Percentiles rank a stretch among this genome's conserved stretches.
Conservation (phyloP, 2,113 vertebrate species). For the Petromus typicus region DNA sequence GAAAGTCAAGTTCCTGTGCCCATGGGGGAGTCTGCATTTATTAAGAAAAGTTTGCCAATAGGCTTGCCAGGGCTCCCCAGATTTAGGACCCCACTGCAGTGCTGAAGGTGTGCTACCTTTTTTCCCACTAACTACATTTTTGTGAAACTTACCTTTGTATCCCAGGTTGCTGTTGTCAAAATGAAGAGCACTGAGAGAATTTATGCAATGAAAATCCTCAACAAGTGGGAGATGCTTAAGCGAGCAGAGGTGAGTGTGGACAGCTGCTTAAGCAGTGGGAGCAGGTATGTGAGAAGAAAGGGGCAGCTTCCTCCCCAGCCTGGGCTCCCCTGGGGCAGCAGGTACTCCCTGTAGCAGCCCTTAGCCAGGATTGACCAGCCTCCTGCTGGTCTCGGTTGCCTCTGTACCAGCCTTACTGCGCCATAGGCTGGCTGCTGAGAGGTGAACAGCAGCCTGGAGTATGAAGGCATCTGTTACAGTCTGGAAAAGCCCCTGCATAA, state of each 20-base stretch:
- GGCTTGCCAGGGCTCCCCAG: neutral
- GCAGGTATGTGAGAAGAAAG: neutral
- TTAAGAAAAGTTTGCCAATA: neutral
- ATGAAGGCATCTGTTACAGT: neutral
- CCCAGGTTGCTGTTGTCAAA: slow-evolving; percentile 96
- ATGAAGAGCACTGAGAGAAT: slow-evolving; percentile 97
- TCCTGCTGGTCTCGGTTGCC: neutral
- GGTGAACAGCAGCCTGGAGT: neutral
- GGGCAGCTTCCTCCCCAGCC: neutral
- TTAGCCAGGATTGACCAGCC: too few species aligned
- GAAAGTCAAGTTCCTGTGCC: too few species aligned
- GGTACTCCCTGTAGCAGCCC: neutral
- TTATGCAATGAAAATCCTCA: slow-evolving; percentile 99
- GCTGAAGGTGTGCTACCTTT: neutral
- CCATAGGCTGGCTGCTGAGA: neutral
- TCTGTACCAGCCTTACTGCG: neutral
- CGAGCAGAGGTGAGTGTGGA: slow-evolving; percentile 94
- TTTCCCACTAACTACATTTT: neutral
- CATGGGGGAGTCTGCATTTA: neutral
- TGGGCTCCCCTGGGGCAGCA: neutral
- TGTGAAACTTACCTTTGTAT: slow-evolving; percentile 59
- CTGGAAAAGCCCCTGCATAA: neutral
- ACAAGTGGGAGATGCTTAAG: slow-evolving; percentile 99
- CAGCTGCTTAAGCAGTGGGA: fast-evolving
- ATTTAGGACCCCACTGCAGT: neutral